Percentiles rank a stretch among this genome's conserved stretches.
Evolutionary conservation across 2,797 vertebrate genomes (phyloP).

Genomic region (Heterohyrax brucei): DNA sequence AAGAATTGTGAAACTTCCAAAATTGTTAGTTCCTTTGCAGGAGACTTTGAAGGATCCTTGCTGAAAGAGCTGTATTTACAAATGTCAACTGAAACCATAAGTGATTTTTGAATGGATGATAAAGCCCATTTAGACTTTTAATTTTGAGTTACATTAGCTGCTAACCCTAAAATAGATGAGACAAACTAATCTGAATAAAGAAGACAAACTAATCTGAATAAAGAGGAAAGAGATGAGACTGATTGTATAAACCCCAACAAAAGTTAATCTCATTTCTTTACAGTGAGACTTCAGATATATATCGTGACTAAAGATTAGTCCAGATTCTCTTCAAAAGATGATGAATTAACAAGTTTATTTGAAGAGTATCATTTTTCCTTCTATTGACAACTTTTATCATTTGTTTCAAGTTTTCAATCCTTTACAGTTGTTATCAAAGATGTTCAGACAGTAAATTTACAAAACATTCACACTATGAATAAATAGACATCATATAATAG

Average conservation of each 20-base stretch:
- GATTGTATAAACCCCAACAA: not conserved
- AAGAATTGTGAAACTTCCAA: not conserved
- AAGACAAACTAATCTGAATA: not conserved
- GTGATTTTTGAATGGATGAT: conserved; percentile 13
- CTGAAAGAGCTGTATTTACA: not conserved
- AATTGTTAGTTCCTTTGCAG: not conserved
- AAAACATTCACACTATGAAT: not conserved
- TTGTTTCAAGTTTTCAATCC: not conserved
- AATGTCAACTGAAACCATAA: not conserved
- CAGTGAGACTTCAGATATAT: not conserved
- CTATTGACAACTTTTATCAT: not conserved
- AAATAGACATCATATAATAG: not conserved
- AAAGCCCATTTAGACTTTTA: conserved; percentile 16
- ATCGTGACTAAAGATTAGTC: not conserved
- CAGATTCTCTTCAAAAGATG: not conserved
- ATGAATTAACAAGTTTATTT: not conserved
- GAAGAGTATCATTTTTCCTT: not conserved
- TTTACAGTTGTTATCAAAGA: not conserved
- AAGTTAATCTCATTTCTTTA: not conserved
- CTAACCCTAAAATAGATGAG: conserved; percentile 22
- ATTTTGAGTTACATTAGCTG: conserved; percentile 21
- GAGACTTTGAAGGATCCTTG: not conserved
- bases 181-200: conserved; percentile 12
- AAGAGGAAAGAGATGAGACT: not conserved
- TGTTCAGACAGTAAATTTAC: conserved; percentile 15